Percentiles rank a stretch among this genome's conserved stretches.
Evolutionary conservation across 2,113 vertebrate species (phyloP).

Genomic region (Leptobrachium leishanense): DNA sequence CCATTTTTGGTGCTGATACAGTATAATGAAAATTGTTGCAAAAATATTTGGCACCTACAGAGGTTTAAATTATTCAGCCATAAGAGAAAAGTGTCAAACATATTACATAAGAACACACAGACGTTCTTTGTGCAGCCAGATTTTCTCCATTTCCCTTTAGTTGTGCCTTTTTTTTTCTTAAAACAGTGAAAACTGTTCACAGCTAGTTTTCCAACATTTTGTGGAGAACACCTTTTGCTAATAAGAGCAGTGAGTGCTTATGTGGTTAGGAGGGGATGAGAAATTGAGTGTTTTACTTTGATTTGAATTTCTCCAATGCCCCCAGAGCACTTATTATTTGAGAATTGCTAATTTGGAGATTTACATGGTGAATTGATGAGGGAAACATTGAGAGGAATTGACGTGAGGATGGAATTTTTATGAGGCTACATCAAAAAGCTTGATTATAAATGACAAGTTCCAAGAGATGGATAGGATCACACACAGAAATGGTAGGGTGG

Average conservation of each 20-base stretch:
- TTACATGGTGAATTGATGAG: neutral
- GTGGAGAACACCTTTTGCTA: neutral
- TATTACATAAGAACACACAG: neutral
- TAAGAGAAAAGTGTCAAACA: neutral
- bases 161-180: neutral
- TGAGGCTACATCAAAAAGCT: constrained; percentile 3
- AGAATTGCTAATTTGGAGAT: constrained; percentile 14
- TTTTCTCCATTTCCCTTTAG: neutral
- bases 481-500: too few relatives aligned
- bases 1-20: too few relatives aligned
- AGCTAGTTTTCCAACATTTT: neutral
- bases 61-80: neutral
- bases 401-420: constrained; percentile 9
- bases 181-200: neutral
- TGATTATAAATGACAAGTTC: constrained; percentile 31
- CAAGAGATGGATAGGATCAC: neutral
- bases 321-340: neutral
- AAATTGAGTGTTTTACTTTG: neutral
- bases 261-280: neutral
- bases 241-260: neutral
- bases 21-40: too few relatives aligned
- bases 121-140: neutral
- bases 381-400: constrained; percentile 16
- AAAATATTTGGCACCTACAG: too few relatives aligned
- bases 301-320: constrained; percentile 8